A percentile compares a stretch with the other conserved stretches of the same genome.
These are phyloP conservation scores for Dryadula phaetusa DNA, from an alignment of 2,888 invertebrate genomes.

Conservation along the genomic window DNA sequence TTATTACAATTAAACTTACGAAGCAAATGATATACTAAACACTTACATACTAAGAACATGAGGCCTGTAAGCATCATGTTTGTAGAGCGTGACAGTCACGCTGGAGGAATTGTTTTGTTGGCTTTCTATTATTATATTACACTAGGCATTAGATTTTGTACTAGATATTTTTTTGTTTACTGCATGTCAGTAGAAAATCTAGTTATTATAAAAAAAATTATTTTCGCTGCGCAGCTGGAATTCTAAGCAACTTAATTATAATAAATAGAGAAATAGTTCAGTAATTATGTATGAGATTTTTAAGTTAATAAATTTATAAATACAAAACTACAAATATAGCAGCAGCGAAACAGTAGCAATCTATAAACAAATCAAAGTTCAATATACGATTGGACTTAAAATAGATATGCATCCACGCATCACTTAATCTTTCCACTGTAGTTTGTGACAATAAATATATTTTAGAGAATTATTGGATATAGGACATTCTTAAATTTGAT, in stretches of 20 bases:
- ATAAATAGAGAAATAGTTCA: not conserved
- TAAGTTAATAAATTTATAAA: not conserved
- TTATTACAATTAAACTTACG: conserved; percentile 11
- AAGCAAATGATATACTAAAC: conserved; percentile 28
- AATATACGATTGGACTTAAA: conserved; percentile 11
- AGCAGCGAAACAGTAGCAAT: not conserved
- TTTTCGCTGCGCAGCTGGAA: not conserved
- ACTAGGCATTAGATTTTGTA: conserved; percentile 1
- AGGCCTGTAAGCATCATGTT: conserved; percentile 11
- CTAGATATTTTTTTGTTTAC: not conserved
- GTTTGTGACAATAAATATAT: not conserved
- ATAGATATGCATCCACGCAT: not conserved
- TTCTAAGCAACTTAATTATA: not conserved
- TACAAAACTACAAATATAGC: not conserved
- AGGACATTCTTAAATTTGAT: too few species aligned
- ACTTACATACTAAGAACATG: not conserved
- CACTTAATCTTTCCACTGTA: not conserved
- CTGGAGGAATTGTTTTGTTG: conserved; percentile 18
- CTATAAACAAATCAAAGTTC: conserved; percentile 14
- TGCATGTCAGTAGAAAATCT: not conserved
- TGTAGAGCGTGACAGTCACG: conserved; percentile 15
- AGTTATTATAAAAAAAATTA: not conserved
- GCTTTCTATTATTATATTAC: conserved; percentile 24
- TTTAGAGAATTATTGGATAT: not conserved
- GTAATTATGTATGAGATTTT: not conserved